Conservation (phyloP, 2,113 vertebrate genomes). For the Alexandromys fortis region DNA sequence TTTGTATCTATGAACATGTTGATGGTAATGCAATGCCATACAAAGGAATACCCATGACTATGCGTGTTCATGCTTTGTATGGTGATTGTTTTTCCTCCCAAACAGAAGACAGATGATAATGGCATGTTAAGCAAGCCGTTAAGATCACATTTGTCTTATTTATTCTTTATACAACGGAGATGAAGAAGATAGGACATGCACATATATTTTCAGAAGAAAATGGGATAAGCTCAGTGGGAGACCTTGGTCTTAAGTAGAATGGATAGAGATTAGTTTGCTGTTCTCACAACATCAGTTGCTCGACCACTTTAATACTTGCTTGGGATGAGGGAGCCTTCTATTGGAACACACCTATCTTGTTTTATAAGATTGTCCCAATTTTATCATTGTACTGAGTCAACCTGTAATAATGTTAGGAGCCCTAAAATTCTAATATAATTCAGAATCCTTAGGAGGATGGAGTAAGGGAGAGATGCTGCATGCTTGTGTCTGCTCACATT, state of each 20-base stretch:
- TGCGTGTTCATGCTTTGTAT: background rate
- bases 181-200: background rate
- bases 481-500: background rate
- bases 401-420: background rate
- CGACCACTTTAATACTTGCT: background rate
- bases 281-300: background rate
- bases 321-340: background rate
- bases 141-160: background rate
- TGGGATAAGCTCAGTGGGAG: background rate
- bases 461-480: background rate
- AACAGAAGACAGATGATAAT: background rate
- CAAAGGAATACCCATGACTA: background rate
- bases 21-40: background rate
- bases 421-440: constrained; percentile 26
- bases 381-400: background rate
- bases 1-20: background rate
- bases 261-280: background rate
- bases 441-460: constrained; percentile 9
- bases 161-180: background rate
- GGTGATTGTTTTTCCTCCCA: background rate
- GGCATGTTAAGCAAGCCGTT: background rate
- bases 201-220: background rate
- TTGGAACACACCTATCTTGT: background rate
- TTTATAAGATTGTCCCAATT: background rate
- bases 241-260: background rate